Evolutionary conservation across 2,113 vertebrate species (phyloP).

Genomic region (Nibea coibor): DNA sequence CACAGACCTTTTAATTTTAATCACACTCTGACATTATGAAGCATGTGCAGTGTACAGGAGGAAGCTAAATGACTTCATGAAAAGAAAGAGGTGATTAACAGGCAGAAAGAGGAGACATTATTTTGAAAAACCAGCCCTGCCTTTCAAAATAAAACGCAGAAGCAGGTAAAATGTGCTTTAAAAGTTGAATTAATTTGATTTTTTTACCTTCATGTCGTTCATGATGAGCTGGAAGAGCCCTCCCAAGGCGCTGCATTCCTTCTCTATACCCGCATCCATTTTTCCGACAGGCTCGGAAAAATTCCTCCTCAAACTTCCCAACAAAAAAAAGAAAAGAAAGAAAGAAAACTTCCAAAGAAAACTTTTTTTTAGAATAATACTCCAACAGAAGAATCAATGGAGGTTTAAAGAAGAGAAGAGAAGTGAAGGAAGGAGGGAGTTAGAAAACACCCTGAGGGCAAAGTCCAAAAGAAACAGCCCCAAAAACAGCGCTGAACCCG

Average conservation of each 20-base stretch:
- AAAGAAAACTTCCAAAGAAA: slow-evolving; percentile 37
- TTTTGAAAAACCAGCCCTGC: not conserved
- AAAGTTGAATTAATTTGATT: not conserved
- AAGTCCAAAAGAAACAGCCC: slow-evolving; percentile 57
- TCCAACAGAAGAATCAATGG: slow-evolving; percentile 34
- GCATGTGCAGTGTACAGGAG: not conserved
- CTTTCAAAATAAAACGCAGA: not conserved
- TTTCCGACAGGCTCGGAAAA: slow-evolving; percentile 72
- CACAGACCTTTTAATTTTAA: too few species aligned
- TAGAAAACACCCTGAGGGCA: slow-evolving; percentile 36
- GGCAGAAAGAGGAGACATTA: not conserved
- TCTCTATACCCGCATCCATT: slow-evolving; percentile 89
- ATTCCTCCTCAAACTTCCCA: slow-evolving; percentile 55
- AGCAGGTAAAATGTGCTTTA: not conserved
- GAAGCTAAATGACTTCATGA: not conserved
- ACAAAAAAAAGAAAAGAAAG: slow-evolving; percentile 24
- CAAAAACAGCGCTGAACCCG: slow-evolving; percentile 19
- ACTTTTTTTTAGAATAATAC: slow-evolving; percentile 13
- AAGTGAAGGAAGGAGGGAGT: not conserved
- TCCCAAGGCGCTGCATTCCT: slow-evolving; percentile 89
- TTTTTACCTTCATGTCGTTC: slow-evolving; percentile 89
- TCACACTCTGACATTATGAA: too few species aligned
- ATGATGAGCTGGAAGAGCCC: slow-evolving; percentile 89
- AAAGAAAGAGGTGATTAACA: not conserved
- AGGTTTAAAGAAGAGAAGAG: not conserved